Base-by-base conservation (phyloP, 2,797 vertebrate genomes). In the Alauda arvensis region DNA sequence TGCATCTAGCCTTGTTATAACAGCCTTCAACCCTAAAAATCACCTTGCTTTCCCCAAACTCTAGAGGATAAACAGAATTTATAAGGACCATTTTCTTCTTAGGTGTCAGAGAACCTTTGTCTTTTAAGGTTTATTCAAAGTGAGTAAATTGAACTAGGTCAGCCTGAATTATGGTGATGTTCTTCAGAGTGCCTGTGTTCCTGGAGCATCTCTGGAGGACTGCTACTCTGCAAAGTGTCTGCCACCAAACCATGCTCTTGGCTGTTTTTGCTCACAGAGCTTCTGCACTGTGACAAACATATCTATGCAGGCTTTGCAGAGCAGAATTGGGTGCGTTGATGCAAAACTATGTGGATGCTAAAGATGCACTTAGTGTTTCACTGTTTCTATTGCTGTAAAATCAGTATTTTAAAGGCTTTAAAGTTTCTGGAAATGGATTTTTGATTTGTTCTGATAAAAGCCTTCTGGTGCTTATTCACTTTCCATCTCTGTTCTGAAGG, bases 381-480 rank as follows among this genome's bases (percentile, higher is more conserved):
- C 34, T 79, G 34, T 84, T 76, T 78, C 65, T 91, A 2, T 53
- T 82, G 71, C 61, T 80, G 37, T 43, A 23, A 79, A 78, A 31
- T 61, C 53, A 34, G 37, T 85, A 31, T 85, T 91, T 92, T 84
- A 60, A 89, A 78, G 25, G 21, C 31, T 85, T 42, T 72, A 37
- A 52, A 61, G 31, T 70, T 81, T 77, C 77, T 71, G 48, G 60
- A 79, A 88, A 71, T 71, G 65, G 61, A 34, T 46, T 90, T 94
- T 77, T 82, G 8, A 55, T 91, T 94, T 93, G 71, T 91, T 89
- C 53, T 84, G 46, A 68, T 70, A 85, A 65, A 14, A 83, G 31
- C 46, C 53, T 87, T 92, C 63, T 78, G 56, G 48, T 80, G 40
- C 53, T 86, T 74, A 62, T 84, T 89, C 59, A 48, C 20, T 74